phyloP scores from a whole-genome alignment of 1,140 invertebrate genomes.

The Ruditapes philippinarum region DNA sequence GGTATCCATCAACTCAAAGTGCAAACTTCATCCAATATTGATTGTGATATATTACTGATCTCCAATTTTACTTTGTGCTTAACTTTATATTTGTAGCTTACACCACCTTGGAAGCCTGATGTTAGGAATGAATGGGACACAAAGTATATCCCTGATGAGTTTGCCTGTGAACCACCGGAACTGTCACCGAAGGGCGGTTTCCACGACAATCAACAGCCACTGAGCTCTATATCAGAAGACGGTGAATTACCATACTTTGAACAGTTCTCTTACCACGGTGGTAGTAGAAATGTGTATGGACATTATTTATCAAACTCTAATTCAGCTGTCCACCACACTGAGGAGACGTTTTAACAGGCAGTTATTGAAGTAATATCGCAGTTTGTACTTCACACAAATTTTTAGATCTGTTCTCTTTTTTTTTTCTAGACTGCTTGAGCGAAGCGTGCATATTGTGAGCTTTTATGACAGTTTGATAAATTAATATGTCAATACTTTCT shows the following conservation, averaged over 20 bases:
- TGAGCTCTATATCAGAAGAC: constrained; percentile 91
- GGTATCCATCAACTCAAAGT: too few species aligned
- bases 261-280: constrained; percentile 92
- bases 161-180: constrained; percentile 82
- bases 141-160: constrained; percentile 86
- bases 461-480: too few species aligned
- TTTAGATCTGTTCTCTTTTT: not conserved
- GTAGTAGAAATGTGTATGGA: constrained; percentile 77
- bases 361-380: too few species aligned
- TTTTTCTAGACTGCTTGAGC: too few species aligned
- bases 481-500: too few species aligned
- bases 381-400: too few species aligned
- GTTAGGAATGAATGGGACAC: constrained; percentile 84
- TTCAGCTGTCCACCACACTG: constrained; percentile 42
- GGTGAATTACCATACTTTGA: constrained; percentile 91
- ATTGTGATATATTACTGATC: too few species aligned
- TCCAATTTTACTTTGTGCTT: not conserved
- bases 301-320: constrained; percentile 71
- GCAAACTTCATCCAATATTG: too few species aligned
- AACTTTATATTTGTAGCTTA: constrained; percentile 73
- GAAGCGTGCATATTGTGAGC: too few species aligned
- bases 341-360: constrained; percentile 52
- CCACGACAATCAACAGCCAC: constrained; percentile 77
- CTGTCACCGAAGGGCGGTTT: constrained; percentile 78
- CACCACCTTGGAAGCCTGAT: constrained; percentile 85